Evolutionary conservation across 1,140 invertebrate species (phyloP).

Genomic region (Pollicipes pollicipes): DNA sequence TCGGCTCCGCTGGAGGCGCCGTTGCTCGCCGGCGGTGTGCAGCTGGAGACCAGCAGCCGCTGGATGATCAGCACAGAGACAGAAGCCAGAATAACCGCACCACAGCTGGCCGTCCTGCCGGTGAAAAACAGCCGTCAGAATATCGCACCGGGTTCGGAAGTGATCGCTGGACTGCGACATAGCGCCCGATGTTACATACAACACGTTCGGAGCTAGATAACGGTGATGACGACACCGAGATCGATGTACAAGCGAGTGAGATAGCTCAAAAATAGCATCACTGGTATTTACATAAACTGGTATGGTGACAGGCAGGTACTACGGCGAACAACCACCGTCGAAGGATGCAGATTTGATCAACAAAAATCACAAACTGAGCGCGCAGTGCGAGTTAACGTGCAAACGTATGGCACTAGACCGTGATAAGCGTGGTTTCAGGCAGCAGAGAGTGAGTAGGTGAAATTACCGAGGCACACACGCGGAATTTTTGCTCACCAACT

Average conservation of each 20-base stretch:
- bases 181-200: no score
- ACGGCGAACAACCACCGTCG: not conserved
- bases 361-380: not conserved
- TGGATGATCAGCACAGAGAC: not conserved
- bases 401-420: not conserved
- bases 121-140: not conserved
- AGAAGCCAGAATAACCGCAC: not conserved
- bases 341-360: not conserved
- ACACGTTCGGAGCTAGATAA: no score
- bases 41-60: not conserved
- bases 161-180: no score
- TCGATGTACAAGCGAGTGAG: no score
- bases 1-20: no score
- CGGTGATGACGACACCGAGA: no score
- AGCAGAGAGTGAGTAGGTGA: constrained; percentile 1
- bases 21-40: no score
- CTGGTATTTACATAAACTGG: no score
- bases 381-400: not conserved
- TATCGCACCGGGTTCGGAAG: no score
- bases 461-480: constrained; percentile 1
- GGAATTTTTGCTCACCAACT: constrained; percentile 1
- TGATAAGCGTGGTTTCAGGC: not conserved
- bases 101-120: not conserved
- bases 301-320: no score
- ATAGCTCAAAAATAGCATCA: no score